These are phyloP conservation scores for Chaenogobius annularis DNA, from an alignment of 2,113 vertebrate species.

Conservation along the genomic window DNA sequence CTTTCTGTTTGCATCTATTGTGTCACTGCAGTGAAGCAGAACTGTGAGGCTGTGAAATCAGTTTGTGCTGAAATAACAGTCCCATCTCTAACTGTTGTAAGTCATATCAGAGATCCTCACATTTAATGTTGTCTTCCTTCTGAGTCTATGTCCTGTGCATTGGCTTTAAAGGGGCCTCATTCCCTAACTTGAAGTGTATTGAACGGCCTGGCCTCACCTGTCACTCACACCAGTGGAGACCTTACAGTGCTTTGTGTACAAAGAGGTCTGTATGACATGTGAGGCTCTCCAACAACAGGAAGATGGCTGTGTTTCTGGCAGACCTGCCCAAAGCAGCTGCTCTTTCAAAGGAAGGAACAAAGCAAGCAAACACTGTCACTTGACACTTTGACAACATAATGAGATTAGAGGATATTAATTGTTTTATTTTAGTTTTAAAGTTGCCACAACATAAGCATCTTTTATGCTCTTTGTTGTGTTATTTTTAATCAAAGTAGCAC, in stretches of 20 bases:
- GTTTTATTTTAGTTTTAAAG: not conserved
- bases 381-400: slow-evolving; percentile 14
- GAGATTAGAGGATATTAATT: slow-evolving; percentile 9
- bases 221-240: slow-evolving; percentile 60
- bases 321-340: slow-evolving; percentile 73
- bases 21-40: slow-evolving; percentile 2
- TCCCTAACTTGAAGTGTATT: slow-evolving; percentile 24
- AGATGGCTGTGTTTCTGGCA: slow-evolving; percentile 68
- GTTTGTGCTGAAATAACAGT: slow-evolving; percentile 18
- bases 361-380: slow-evolving; percentile 5
- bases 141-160: not conserved
- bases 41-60: slow-evolving; percentile 20
- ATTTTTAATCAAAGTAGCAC: not conserved
- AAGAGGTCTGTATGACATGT: slow-evolving; percentile 34
- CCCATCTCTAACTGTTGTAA: slow-evolving; percentile 9
- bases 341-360: slow-evolving; percentile 24
- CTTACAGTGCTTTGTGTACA: slow-evolving; percentile 32
- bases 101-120: slow-evolving; percentile 19
- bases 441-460: not conserved
- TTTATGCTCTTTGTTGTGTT: not conserved
- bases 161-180: slow-evolving; percentile 9
- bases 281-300: slow-evolving; percentile 53
- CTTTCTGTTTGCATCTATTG: slow-evolving; percentile 1
- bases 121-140: not conserved
- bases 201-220: slow-evolving; percentile 47